Conservation (phyloP, 2,888 invertebrate genomes). For the Spisula subtruncata region DNA sequence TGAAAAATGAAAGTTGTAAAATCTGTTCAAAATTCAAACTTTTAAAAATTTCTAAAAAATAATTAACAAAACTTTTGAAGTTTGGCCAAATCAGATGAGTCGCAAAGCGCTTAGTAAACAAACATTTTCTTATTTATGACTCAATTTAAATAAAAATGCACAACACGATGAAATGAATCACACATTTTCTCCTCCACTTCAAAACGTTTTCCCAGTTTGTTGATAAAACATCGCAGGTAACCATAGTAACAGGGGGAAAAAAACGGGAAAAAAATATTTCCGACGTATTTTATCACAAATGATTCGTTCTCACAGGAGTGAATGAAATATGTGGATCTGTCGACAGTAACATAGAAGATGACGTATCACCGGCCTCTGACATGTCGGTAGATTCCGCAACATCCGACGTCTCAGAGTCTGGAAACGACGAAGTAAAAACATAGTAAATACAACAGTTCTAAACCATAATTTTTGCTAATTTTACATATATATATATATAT, state of each 20-base stretch:
- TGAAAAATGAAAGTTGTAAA: too few relatives aligned
- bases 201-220: not conserved
- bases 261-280: not conserved
- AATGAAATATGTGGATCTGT: slow-evolving; percentile 47
- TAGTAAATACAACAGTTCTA: too few relatives aligned
- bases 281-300: slow-evolving; percentile 59
- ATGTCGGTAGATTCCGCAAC: slow-evolving; percentile 81
- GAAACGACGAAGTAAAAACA: not conserved
- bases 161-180: slow-evolving; percentile 8
- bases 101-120: too few relatives aligned
- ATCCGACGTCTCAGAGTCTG: slow-evolving; percentile 83
- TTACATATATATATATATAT: too few relatives aligned
- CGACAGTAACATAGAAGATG: slow-evolving; percentile 53
- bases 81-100: too few relatives aligned
- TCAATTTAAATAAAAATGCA: not conserved
- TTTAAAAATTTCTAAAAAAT: too few relatives aligned
- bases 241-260: not conserved
- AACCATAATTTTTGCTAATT: too few relatives aligned
- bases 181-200: not conserved
- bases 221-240: not conserved
- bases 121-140: too few relatives aligned
- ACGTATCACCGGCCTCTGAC: slow-evolving; percentile 73
- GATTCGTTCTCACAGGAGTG: slow-evolving; percentile 64
- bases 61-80: too few relatives aligned
- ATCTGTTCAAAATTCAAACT: too few relatives aligned